Evolutionary conservation across 2,113 vertebrate genomes (phyloP).

Genomic region (Xenopus laevis): DNA sequence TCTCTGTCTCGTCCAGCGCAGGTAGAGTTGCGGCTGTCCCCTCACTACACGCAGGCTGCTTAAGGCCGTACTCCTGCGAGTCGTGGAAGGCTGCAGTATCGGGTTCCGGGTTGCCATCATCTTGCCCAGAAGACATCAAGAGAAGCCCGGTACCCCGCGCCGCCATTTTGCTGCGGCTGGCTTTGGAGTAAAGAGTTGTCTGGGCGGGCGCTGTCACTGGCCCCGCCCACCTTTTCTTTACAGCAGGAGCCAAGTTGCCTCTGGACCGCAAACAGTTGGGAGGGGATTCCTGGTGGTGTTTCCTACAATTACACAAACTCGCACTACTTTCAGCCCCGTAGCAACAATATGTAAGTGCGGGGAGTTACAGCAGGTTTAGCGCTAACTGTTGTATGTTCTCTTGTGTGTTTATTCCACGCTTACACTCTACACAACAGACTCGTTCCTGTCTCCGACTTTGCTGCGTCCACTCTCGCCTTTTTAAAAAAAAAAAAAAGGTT

Average conservation of each 20-base stretch:
- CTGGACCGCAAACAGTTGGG: not conserved
- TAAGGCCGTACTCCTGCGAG: not conserved
- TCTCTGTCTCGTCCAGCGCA: conserved; percentile 68
- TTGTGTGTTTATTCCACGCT: too few relatives aligned
- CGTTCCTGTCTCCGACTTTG: too few relatives aligned
- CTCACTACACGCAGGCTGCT: not conserved
- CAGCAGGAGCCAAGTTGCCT: not conserved
- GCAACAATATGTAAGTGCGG: too few relatives aligned
- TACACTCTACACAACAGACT: too few relatives aligned
- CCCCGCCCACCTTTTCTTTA: not conserved
- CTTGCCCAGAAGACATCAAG: conserved; percentile 30
- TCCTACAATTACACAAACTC: too few relatives aligned
- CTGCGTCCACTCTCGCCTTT: too few relatives aligned
- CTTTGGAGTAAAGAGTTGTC: conserved; percentile 6
- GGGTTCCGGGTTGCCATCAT: conserved; percentile 31
- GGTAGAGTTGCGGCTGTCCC: not conserved
- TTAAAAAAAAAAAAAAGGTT: too few relatives aligned
- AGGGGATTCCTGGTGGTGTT: too few relatives aligned
- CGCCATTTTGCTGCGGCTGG: conserved; percentile 35
- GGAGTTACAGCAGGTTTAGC: too few relatives aligned
- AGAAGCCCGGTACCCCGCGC: conserved; percentile 38
- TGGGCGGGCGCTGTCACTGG: not conserved
- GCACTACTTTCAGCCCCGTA: too few relatives aligned
- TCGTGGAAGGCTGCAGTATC: conserved; percentile 20
- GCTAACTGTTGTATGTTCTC: too few relatives aligned